Percentiles rank a stretch among this genome's conserved stretches.
phyloP scores from a whole-genome alignment of 2,113 vertebrate species.

The Hippocampus mohnikei region DNA sequence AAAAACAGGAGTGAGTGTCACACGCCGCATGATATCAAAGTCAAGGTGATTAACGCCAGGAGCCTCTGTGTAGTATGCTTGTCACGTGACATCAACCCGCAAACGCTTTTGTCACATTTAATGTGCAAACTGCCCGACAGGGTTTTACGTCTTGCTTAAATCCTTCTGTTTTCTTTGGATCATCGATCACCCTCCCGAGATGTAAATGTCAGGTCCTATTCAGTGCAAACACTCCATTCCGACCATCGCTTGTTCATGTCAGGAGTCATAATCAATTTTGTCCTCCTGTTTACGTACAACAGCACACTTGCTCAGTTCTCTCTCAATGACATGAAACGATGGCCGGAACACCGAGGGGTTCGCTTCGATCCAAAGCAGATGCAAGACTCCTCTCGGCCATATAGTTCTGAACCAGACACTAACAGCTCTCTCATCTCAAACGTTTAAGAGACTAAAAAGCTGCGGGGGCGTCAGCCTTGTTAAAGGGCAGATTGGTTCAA shows the following conservation, averaged over 20 bases:
- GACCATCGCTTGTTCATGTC: slow-evolving; percentile 9
- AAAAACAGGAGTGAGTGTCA: background rate
- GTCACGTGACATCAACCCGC: background rate
- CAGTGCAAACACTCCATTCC: slow-evolving; percentile 8
- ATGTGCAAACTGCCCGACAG: background rate
- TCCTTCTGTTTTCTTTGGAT: background rate
- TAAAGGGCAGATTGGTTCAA: slow-evolving; percentile 30
- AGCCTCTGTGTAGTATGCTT: too few species aligned
- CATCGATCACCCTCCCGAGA: background rate
- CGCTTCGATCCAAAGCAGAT: slow-evolving; percentile 26
- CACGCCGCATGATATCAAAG: background rate
- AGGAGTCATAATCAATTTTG: slow-evolving; percentile 2
- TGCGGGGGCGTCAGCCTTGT: slow-evolving; percentile 17
- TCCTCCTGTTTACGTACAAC: slow-evolving; percentile 9
- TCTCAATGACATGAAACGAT: slow-evolving; percentile 30
- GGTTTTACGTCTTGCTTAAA: background rate
- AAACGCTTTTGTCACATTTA: background rate
- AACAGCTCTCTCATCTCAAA: slow-evolving; percentile 49
- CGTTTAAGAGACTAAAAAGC: slow-evolving; percentile 38
- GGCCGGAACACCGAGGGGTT: slow-evolving; percentile 40
- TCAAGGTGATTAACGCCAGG: background rate
- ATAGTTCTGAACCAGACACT: slow-evolving; percentile 39
- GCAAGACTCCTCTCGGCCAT: slow-evolving; percentile 1
- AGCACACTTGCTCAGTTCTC: slow-evolving; percentile 28
- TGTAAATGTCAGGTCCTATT: background rate